Evolutionary conservation across 2,113 vertebrate genomes (phyloP).

Genomic region (Ivindomyrus marchei): DNA sequence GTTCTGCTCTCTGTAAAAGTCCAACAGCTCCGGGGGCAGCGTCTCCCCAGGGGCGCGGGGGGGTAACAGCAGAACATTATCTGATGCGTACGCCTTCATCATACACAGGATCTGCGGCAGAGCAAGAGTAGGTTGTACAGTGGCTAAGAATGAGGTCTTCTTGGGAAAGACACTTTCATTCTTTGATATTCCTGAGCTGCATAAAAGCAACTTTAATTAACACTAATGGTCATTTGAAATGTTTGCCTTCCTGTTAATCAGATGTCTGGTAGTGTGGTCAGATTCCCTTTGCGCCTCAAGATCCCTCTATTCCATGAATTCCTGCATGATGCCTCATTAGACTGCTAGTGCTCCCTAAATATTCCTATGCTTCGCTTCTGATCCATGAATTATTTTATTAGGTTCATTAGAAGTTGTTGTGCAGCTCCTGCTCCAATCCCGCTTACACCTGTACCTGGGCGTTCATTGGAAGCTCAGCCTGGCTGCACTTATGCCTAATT

Average conservation of each 20-base stretch:
- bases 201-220: not conserved
- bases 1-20: slow-evolving; percentile 60
- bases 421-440: not conserved
- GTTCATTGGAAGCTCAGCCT: not conserved
- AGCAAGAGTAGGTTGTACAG: not conserved
- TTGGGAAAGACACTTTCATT: not conserved
- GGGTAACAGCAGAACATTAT: slow-evolving; percentile 68
- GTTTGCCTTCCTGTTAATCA: not conserved
- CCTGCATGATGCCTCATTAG: not conserved
- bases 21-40: slow-evolving; percentile 71
- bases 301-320: not conserved
- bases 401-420: not conserved
- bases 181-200: not conserved
- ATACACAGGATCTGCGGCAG: slow-evolving; percentile 63
- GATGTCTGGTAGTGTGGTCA: not conserved
- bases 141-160: not conserved
- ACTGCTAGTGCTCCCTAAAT: not conserved
- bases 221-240: not conserved
- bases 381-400: not conserved
- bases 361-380: not conserved
- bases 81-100: slow-evolving; percentile 63
- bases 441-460: not conserved
- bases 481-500: not conserved
- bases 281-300: not conserved
- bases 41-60: slow-evolving; percentile 63